Percentiles rank a stretch among this genome's conserved stretches.
These are phyloP conservation scores for Buceros bicornis DNA, from an alignment of 2,797 vertebrate species.

Conservation along the genomic window DNA sequence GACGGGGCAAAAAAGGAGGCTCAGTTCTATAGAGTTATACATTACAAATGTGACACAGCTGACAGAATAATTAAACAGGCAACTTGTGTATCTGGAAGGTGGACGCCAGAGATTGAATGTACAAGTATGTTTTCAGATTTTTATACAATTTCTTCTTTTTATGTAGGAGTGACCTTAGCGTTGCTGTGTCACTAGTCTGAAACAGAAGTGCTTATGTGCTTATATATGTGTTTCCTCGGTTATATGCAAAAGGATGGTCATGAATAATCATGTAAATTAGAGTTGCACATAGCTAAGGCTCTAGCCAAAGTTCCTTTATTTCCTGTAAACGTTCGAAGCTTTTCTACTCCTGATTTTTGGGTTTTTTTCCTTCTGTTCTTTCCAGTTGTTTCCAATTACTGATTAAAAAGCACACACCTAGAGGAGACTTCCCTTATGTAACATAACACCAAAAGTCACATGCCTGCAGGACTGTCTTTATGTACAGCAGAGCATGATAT, in stretches of 20 bases:
- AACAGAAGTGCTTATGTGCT: background rate
- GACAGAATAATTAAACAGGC: background rate
- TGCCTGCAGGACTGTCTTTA: background rate
- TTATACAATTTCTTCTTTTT: background rate
- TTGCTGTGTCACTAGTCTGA: background rate
- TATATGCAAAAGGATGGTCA: background rate
- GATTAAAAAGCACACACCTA: background rate
- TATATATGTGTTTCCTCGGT: background rate
- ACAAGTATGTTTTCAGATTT: conserved; percentile 19
- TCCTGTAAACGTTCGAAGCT: background rate
- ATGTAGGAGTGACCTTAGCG: background rate
- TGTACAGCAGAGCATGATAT: background rate
- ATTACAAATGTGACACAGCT: background rate
- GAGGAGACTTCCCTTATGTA: background rate
- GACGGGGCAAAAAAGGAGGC: fast-evolving
- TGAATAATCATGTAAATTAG: background rate
- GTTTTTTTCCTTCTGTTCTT: background rate
- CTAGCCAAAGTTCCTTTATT: background rate
- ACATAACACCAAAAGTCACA: background rate
- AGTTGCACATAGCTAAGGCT: background rate
- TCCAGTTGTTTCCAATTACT: background rate
- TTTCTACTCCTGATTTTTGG: background rate
- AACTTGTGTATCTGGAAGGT: conserved; percentile 67
- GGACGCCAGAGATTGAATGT: conserved; percentile 69
- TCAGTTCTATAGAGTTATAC: background rate